phyloP scores from a whole-genome alignment of 2,113 vertebrate species.

The Phainopepla nitens region DNA sequence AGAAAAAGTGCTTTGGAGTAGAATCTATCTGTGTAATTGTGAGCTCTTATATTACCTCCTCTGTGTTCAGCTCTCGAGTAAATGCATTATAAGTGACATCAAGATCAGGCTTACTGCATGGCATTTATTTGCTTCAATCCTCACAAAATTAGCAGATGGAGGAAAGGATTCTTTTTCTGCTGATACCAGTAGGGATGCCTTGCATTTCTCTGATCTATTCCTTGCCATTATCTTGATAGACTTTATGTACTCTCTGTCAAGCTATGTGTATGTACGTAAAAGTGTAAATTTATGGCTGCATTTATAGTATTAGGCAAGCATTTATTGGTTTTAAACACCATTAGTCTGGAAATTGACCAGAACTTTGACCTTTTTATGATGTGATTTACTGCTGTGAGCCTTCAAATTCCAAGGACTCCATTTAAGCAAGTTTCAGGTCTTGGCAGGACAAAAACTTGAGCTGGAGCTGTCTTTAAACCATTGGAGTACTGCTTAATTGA shows the following conservation, averaged over 20 bases:
- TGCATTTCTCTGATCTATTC: neutral
- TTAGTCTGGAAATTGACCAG: constrained; percentile 74
- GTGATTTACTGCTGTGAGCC: constrained; percentile 70
- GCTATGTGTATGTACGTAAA: neutral
- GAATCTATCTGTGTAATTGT: neutral
- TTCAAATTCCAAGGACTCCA: constrained; percentile 65
- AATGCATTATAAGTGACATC: neutral
- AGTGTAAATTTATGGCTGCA: constrained; percentile 69
- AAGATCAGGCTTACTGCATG: neutral
- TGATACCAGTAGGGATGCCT: neutral
- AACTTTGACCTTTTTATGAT: constrained; percentile 76
- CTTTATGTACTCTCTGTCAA: neutral
- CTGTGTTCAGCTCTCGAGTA: neutral
- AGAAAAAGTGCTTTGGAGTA: neutral
- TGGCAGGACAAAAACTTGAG: constrained; percentile 41
- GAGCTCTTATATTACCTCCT: neutral
- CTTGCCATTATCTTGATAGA: neutral
- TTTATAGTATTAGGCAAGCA: constrained; percentile 72
- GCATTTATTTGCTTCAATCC: neutral
- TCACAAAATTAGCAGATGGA: neutral
- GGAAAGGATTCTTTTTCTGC: neutral
- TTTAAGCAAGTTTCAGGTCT: constrained; percentile 45
- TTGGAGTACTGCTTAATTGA: neutral
- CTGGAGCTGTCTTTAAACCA: neutral
- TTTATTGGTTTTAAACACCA: constrained; percentile 75